Evolutionary conservation across 2,797 vertebrate species (phyloP).

Genomic region (Gymnoscopelus microlampas): DNA sequence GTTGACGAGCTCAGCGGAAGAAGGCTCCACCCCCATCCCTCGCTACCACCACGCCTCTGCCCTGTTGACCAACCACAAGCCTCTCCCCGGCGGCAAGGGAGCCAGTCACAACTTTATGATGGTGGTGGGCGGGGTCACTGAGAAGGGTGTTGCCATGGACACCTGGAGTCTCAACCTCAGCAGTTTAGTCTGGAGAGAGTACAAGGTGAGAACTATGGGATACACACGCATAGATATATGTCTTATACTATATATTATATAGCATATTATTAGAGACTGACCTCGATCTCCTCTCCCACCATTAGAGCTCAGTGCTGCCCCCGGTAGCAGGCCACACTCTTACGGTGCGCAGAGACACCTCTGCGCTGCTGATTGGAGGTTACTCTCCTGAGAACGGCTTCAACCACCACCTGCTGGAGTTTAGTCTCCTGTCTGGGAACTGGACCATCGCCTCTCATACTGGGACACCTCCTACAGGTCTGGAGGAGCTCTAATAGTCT

Average conservation of each 20-base stretch:
- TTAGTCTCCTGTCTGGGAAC: constrained; percentile 83
- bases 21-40: constrained; percentile 82
- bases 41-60: constrained; percentile 91
- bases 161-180: constrained; percentile 92
- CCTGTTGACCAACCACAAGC: constrained; percentile 78
- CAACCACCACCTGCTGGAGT: constrained; percentile 91
- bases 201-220: constrained; percentile 78
- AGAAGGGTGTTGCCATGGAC: constrained; percentile 83
- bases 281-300: background rate
- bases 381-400: constrained; percentile 94
- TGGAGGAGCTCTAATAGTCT: background rate
- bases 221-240: background rate
- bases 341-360: constrained; percentile 83
- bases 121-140: constrained; percentile 88
- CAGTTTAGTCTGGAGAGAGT: constrained; percentile 89
- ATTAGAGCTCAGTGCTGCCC: constrained; percentile 81
- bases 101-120: constrained; percentile 85
- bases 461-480: constrained; percentile 88
- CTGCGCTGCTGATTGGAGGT: constrained; percentile 89
- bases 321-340: constrained; percentile 90
- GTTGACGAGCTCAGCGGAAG: constrained; percentile 87
- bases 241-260: background rate
- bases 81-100: constrained; percentile 65
- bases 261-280: too few species aligned
- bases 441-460: constrained; percentile 86